phyloP scores from a whole-genome alignment of 2,113 vertebrate species.

The Gadus macrocephalus region DNA sequence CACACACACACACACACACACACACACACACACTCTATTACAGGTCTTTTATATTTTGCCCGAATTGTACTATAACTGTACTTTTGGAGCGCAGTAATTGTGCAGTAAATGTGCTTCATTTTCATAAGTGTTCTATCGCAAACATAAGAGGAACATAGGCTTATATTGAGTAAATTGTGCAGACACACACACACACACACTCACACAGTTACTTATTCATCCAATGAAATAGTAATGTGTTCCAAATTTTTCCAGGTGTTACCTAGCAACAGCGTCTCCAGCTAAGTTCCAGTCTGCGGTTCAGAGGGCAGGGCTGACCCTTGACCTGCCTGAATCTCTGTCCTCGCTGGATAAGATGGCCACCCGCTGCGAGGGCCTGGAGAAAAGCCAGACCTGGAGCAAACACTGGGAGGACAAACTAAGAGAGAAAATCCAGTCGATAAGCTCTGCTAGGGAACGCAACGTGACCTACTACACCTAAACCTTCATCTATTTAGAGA shows the following conservation, averaged over 20 bases:
- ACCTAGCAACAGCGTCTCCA: slow-evolving; percentile 84
- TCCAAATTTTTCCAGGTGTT: slow-evolving; percentile 68
- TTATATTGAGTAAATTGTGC: no score
- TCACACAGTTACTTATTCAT: slow-evolving; percentile 1
- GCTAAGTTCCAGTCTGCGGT: slow-evolving; percentile 83
- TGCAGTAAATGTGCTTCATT: no score
- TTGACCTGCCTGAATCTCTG: slow-evolving; percentile 71
- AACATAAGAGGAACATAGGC: no score
- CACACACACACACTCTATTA: not conserved
- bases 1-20: not conserved
- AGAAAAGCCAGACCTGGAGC: slow-evolving; percentile 73
- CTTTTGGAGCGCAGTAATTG: no score
- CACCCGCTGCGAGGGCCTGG: slow-evolving; percentile 70
- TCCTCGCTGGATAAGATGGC: slow-evolving; percentile 66
- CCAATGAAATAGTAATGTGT: not conserved
- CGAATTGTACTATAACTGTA: no score
- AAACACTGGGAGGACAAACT: slow-evolving; percentile 77
- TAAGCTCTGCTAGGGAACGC: slow-evolving; percentile 38
- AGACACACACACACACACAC: slow-evolving; percentile 1
- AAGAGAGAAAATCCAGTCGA: slow-evolving; percentile 52
- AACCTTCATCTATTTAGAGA: not conserved
- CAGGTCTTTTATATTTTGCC: no score
- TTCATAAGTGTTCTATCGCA: no score
- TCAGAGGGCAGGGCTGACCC: slow-evolving; percentile 72
- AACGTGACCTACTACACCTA: slow-evolving; percentile 15